These are phyloP conservation scores for Cinclus mexicanus DNA, from an alignment of 2,113 vertebrate species.

Conservation along the genomic window DNA sequence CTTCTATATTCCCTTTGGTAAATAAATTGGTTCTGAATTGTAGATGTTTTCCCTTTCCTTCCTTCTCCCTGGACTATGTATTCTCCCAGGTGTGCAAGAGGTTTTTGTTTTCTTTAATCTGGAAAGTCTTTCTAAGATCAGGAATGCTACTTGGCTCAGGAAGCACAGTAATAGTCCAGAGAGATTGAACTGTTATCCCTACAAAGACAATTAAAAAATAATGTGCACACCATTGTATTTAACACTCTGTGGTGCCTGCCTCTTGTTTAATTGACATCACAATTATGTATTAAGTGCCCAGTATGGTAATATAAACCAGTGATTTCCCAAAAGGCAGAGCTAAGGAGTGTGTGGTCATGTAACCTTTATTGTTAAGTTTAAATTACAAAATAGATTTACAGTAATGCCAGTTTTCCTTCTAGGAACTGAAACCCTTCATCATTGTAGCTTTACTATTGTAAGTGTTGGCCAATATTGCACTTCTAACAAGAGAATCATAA, in stretches of 20 bases:
- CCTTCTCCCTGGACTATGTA: not conserved
- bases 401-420: not conserved
- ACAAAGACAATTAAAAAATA: not conserved
- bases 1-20: not conserved
- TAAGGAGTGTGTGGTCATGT: not conserved
- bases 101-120: slow-evolving; percentile 21
- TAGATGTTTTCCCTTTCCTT: not conserved
- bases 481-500: not conserved
- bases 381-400: not conserved
- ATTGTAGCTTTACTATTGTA: not conserved
- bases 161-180: not conserved
- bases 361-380: not conserved
- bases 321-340: not conserved
- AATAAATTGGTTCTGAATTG: not conserved
- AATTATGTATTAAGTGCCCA: not conserved
- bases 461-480: not conserved
- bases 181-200: not conserved
- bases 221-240: not conserved
- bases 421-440: not conserved
- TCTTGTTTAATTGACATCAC: not conserved
- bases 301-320: not conserved
- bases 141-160: not conserved
- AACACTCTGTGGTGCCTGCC: not conserved
- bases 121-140: not conserved
- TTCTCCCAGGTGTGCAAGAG: not conserved